phyloP scores from a whole-genome alignment of 2,797 vertebrate genomes.

The Silurus aristotelis region DNA sequence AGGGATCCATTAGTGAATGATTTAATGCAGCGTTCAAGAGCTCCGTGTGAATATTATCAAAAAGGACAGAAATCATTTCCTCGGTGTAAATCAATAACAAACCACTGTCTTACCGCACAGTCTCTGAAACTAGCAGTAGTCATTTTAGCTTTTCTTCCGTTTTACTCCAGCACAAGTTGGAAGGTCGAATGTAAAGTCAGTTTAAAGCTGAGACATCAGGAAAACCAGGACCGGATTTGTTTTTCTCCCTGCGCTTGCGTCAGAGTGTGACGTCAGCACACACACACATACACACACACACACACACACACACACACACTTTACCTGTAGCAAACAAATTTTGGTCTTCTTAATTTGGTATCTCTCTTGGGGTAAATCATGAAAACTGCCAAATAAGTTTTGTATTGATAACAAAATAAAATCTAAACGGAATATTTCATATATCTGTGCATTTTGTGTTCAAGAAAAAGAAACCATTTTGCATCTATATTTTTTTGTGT shows the following conservation, averaged over 20 bases:
- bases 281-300: too few species aligned
- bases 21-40: background rate
- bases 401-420: too few species aligned
- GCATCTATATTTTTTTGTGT: too few species aligned
- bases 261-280: background rate
- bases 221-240: slow-evolving; percentile 14
- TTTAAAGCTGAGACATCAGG: background rate
- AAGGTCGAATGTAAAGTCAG: background rate
- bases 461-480: too few species aligned
- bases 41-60: background rate
- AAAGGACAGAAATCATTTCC: background rate
- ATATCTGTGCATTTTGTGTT: too few species aligned
- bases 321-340: too few species aligned
- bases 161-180: background rate
- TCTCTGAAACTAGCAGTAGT: slow-evolving; percentile 41
- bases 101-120: slow-evolving; percentile 40
- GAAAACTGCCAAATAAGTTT: too few species aligned
- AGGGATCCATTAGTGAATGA: too few species aligned
- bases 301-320: too few species aligned
- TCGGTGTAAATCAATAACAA: background rate
- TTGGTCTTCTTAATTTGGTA: too few species aligned
- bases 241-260: background rate
- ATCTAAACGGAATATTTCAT: too few species aligned
- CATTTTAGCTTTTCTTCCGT: slow-evolving; percentile 6
- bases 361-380: too few species aligned